Evolutionary conservation across 1,140 invertebrate genomes (phyloP), one percentile per base, ranked within the genome.

Genomic region (Magallana angulata): DNA sequence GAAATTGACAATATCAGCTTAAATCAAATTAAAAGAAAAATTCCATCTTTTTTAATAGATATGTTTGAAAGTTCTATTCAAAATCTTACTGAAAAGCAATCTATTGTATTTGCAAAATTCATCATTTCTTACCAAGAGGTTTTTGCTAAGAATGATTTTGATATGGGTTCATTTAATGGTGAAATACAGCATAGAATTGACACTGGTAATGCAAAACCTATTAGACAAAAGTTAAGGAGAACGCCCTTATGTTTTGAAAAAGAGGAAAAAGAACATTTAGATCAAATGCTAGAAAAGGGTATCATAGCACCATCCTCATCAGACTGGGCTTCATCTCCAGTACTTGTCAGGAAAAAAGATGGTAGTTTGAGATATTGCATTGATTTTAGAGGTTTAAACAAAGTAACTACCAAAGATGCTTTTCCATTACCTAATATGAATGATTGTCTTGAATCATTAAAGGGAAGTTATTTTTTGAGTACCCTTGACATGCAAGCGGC

Each of bases 241-340:
- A 88, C 84, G 18, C 76, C 87, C 5, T 5, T 76, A 24, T 7
- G 57, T 4, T 82, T 88, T 84, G 71, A 84, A 84, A n/a, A n/a
- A n/a, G n/a, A n/a, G n/a, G n/a, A n/a, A n/a, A n/a, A 84, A 58
- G 82, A 59, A 76, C 82, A 84, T 12, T 12, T 84, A 12, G 24
- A 76, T 5, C 16, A 87, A 59, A 87, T 84, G 82, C 57, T 76
- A 56, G 62, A 71, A 57, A 87, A 84, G 57, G 59, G 59, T 2
- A 62, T 84, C 2, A 84, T 84, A 2, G 48, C 71, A 18, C 30
- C 82, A 36, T 87, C 86, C 11, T 24, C 16, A 18, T 87, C 86
- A 57, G 81, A 87, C 24, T 87, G 86, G 86, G 86, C 86, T 1
- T 82, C 86, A 18, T 18, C 81, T n/a, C 85, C 85, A 82, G 85